phyloP scores from a whole-genome alignment of 2,888 invertebrate genomes.

The Chrysopilus asiliformis region DNA sequence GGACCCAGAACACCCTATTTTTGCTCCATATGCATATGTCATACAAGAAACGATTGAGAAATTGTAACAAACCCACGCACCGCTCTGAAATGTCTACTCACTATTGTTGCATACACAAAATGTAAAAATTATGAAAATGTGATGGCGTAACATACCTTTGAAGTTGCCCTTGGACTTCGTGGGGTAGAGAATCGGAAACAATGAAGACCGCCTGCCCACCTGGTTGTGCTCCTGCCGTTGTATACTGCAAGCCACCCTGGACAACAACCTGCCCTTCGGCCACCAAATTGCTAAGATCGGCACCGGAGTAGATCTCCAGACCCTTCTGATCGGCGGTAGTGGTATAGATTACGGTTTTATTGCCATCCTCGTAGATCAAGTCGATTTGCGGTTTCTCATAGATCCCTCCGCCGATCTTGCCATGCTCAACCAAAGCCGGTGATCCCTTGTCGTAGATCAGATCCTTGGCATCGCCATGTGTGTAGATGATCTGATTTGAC shows the following conservation, averaged over 20 bases:
- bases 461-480: conserved; percentile 36
- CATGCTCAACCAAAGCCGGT: conserved; percentile 5
- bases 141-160: conserved; percentile 28
- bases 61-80: not conserved
- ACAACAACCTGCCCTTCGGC: conserved; percentile 36
- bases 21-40: not conserved
- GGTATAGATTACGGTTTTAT: conserved; percentile 72
- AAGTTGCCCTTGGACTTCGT: conserved; percentile 31
- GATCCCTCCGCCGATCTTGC: conserved; percentile 12
- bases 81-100: no score
- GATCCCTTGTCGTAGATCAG: conserved; percentile 21
- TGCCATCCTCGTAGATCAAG: conserved; percentile 71
- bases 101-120: no score
- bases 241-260: conserved; percentile 32
- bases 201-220: conserved; percentile 36
- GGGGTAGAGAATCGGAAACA: conserved; percentile 28
- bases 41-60: not conserved
- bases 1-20: no score
- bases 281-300: conserved; percentile 32
- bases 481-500: conserved; percentile 37
- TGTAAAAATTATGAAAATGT: not conserved
- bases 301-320: conserved; percentile 48
- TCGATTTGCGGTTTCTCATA: conserved; percentile 46
- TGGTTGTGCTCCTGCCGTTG: conserved; percentile 21
- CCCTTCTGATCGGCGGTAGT: conserved; percentile 64